Base-by-base conservation (phyloP, 2,888 invertebrate genomes). In the Noctua fimbriata region DNA sequence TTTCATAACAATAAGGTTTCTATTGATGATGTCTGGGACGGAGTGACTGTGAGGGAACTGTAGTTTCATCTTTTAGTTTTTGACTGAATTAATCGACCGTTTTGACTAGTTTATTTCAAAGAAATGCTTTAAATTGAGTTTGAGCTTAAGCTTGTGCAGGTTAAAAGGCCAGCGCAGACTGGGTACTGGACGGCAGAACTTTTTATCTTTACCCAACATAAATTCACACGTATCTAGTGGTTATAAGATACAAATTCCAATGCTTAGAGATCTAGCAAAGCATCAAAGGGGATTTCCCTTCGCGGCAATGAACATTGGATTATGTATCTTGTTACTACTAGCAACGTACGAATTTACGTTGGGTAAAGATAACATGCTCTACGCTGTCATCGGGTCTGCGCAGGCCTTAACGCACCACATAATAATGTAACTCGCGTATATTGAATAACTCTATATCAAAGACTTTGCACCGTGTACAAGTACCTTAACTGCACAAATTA, bases 381-480 rank as follows among this genome's bases (percentile, higher is more conserved):
- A 28, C 7, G 9, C 18, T 63, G 60, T 18, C 18, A 9, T 18
- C 9, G 6, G 18, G 6, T 60, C 18, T 60, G 28, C 60, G 60
- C 0, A 16, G 16, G 60, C 60, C 60, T 16, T 28, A 60, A 47
- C 28, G 28, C 2, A 60, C 28, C 2, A 58, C 28, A 28, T 60
- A 28, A 28, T 28, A 28, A 28, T 60, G n/a, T 0, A 58, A n/a
- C 58, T 28, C 14, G 14, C 16, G 5, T 60, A 55, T 32, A 1
- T 32, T 32, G 32, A 63, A 63, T 63, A 63, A 49, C 1, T 32
- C 9, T 9, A 28, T 63, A 7, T 55, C 6, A 41, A 55, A n/a
- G 21, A 28, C n/a, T 12, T 72, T 28, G 41, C 71, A 58, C 28
- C 28, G 44, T 73, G 73, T 73, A 66, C n/a, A 44, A 71, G 32